Evolutionary conservation across 2,113 vertebrate genomes (phyloP).

Genomic region (Nycticebus coucang): DNA sequence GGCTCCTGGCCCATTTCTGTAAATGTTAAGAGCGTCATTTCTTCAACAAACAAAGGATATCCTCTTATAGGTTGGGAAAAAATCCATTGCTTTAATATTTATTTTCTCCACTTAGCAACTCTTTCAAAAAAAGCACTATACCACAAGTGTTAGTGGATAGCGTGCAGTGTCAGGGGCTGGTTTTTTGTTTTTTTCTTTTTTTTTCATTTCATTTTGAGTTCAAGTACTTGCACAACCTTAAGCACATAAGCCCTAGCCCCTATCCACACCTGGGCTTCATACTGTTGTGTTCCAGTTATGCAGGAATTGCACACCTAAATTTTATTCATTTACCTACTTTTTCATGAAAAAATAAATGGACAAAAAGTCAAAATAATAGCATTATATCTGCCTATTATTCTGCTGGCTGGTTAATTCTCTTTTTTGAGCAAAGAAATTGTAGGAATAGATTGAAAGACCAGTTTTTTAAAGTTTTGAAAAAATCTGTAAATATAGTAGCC

Average conservation of each 20-base stretch:
- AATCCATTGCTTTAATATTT: slow-evolving; percentile 18
- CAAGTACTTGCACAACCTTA: slow-evolving; percentile 23
- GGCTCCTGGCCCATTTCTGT: neutral
- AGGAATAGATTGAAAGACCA: slow-evolving; percentile 12
- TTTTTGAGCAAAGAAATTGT: neutral
- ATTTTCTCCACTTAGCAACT: neutral
- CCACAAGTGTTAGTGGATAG: neutral
- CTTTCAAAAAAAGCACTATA: slow-evolving; percentile 27
- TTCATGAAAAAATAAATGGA: neutral
- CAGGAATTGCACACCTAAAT: neutral
- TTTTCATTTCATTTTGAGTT: neutral
- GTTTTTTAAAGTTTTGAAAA: neutral
- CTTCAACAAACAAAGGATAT: slow-evolving; percentile 56
- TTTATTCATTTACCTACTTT: neutral
- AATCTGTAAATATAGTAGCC: neutral
- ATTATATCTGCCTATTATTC: neutral
- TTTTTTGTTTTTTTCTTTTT: neutral
- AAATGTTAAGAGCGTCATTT: neutral
- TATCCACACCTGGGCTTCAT: neutral
- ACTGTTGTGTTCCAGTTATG: neutral
- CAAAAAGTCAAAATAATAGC: neutral
- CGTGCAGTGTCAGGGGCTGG: neutral
- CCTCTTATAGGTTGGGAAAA: slow-evolving; percentile 37
- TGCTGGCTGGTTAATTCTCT: neutral
- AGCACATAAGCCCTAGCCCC: neutral